These are phyloP conservation scores for Tupaia tana DNA, from an alignment of 2,113 vertebrate species.

Conservation along the genomic window DNA sequence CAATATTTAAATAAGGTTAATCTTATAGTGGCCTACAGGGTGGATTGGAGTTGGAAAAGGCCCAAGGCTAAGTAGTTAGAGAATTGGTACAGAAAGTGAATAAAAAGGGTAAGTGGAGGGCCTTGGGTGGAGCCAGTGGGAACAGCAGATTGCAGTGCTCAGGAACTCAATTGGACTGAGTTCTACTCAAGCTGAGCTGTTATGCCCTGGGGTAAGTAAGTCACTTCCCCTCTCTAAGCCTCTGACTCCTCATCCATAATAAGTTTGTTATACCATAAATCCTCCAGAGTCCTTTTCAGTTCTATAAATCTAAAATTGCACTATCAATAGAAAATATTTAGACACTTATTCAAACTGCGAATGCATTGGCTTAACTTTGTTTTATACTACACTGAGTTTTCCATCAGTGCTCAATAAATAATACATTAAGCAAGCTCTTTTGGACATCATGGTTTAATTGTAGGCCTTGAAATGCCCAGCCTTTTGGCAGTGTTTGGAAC, in stretches of 20 bases:
- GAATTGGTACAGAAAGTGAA: not conserved
- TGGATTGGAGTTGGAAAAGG: not conserved
- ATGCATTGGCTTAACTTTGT: constrained; percentile 20
- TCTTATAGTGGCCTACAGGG: not conserved
- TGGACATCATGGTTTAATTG: constrained; percentile 71
- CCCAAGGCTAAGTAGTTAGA: not conserved
- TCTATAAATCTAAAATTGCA: constrained; percentile 55
- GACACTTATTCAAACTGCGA: constrained; percentile 52
- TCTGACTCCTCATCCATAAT: constrained; percentile 26
- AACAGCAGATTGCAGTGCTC: not conserved
- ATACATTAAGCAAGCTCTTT: constrained; percentile 75
- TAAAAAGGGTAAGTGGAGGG: not conserved
- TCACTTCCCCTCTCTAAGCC: not conserved
- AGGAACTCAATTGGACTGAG: not conserved
- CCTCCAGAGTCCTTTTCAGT: not conserved
- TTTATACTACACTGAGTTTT: constrained; percentile 33
- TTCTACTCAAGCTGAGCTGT: not conserved
- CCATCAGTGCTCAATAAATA: constrained; percentile 74
- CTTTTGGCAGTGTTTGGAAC: constrained; percentile 72
- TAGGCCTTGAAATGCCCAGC: constrained; percentile 56
- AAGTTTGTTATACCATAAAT: constrained; percentile 50
- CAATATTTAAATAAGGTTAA: constrained; percentile 38
- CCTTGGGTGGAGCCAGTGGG: not conserved
- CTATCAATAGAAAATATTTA: constrained; percentile 63
- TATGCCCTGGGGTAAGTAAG: not conserved